A percentile compares a stretch with the other conserved stretches of the same genome.
Conservation (phyloP, 2,888 invertebrate species). For the Acleris holmiana region DNA sequence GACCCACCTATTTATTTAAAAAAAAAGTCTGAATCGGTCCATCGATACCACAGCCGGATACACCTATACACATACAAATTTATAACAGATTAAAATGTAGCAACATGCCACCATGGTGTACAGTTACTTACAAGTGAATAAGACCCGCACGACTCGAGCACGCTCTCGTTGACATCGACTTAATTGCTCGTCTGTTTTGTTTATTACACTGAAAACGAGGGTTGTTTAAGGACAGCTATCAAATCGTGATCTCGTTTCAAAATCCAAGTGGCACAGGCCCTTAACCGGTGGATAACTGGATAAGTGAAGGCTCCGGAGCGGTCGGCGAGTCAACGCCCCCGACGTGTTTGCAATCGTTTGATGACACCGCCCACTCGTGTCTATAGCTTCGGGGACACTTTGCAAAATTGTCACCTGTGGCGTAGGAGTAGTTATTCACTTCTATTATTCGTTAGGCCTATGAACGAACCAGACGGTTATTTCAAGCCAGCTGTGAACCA, state of each 20-base stretch:
- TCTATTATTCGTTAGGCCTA: too few species aligned
- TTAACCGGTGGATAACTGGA: constrained; percentile 28
- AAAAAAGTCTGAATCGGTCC: too few species aligned
- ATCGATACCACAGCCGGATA: too few species aligned
- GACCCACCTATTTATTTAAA: too few species aligned
- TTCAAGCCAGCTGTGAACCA: too few species aligned
- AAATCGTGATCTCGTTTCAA: constrained; percentile 24
- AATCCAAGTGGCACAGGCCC: constrained; percentile 28
- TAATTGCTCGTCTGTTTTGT: constrained; percentile 6
- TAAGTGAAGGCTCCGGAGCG: constrained; percentile 19
- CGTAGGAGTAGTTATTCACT: neutral
- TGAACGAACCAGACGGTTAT: too few species aligned
- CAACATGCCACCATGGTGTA: too few species aligned
- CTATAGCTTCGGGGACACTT: constrained; percentile 17
- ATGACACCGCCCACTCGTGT: constrained; percentile 19
- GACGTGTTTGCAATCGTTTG: constrained; percentile 30
- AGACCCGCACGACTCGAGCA: neutral
- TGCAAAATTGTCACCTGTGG: constrained; percentile 21
- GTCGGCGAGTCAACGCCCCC: constrained; percentile 29
- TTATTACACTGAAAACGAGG: constrained; percentile 4
- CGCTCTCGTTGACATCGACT: neutral
- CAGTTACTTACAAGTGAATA: too few species aligned
- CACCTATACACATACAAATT: too few species aligned
- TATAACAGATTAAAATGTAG: too few species aligned
- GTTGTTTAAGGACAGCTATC: constrained; percentile 19